Base-by-base conservation (phyloP, 2,888 invertebrate species). In the Chymomyza fuscimana region DNA sequence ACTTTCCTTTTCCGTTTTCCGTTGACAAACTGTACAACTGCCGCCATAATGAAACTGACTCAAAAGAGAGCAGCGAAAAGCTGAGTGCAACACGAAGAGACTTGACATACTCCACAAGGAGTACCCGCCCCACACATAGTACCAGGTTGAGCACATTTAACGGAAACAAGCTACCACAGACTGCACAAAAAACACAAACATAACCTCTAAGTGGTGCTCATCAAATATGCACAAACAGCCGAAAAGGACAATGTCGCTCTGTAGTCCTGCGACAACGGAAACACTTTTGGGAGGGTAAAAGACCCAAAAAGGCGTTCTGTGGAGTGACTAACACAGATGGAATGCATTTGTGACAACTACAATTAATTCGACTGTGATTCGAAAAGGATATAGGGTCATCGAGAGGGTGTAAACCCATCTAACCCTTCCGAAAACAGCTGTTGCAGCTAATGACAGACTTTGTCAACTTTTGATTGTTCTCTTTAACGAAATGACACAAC, bases 281-380 rank as follows among this genome's bases (percentile, higher is more conserved):
- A 15, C 19, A 15, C 16, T 22, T 54, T 54, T 9, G 9, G 3
- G 54, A 7, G 22, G 16, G 9, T 7, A 9, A n/a, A 54, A 4
- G 16, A 59, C 29, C 10, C 22, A 32, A 32, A 32, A 32, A 32
- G 32, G 32, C 32, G 9, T 32, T 0, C 32, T 32, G 9, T 32
- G 32, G 9, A 32, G 32, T 22, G 25, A 63, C 25, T n/a, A 25
- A 7, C 25, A 15, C 25, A 51, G 29, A 65, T 64, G 61, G 51
- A 69, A 67, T 79, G 76, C 80, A 80, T 70, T 74, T 80, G 68
- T 70, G 66, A 64, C 76, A 65, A 71, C 65, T 51, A 74, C 80
- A 81, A 85, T 85, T 86, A 85, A 87, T 82, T 79, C 78, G 72
- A 73, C 40, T 72, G 40, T 79, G 79, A 80, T 79, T 79, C 54